phyloP scores from a whole-genome alignment of 2,113 vertebrate genomes.

The Hystrix brachyura region DNA sequence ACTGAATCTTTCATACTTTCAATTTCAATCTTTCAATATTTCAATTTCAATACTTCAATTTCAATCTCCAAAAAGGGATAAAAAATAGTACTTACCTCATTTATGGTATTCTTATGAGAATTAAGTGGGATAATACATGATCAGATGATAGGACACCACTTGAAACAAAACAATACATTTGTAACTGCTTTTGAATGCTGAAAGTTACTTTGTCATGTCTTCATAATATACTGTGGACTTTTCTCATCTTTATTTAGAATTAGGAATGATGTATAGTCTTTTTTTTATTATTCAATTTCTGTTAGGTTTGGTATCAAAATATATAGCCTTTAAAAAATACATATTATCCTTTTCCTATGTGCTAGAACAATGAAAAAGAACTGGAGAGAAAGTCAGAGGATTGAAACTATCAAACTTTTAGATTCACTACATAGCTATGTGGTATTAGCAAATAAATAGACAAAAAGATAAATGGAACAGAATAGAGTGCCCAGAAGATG shows the following conservation, averaged over 20 bases:
- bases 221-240: neutral
- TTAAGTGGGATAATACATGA: neutral
- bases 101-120: neutral
- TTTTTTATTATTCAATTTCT: neutral
- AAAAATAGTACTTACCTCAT: neutral
- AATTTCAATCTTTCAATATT: neutral
- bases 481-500: neutral
- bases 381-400: neutral
- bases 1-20: neutral
- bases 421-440: neutral
- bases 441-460: neutral
- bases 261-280: neutral
- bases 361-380: slow-evolving; percentile 40
- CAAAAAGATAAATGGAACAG: neutral
- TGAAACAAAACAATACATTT: neutral
- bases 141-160: neutral
- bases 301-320: neutral
- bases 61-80: neutral
- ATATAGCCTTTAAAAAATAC: slow-evolving; percentile 6
- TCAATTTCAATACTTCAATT: neutral
- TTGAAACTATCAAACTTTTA: neutral
- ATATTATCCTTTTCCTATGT: neutral
- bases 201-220: neutral
- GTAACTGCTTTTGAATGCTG: neutral
- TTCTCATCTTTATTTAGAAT: slow-evolving; percentile 12